Evolutionary conservation across 2,113 vertebrate genomes (phyloP).

Genomic region (Anser cygnoides): DNA sequence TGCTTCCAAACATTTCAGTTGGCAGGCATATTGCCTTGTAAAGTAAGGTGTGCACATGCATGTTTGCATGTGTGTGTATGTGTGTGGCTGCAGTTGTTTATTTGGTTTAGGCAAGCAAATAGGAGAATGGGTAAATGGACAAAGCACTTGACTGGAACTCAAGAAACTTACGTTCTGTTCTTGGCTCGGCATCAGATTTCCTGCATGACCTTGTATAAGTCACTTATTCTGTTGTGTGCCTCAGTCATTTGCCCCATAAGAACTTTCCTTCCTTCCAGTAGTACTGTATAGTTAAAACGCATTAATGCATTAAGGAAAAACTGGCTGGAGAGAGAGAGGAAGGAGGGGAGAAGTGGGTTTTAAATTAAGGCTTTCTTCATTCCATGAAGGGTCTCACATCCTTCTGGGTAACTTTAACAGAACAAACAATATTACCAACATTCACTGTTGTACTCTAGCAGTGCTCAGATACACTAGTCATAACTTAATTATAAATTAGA

Average conservation of each 20-base stretch:
- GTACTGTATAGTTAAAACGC: background rate
- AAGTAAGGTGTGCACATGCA: background rate
- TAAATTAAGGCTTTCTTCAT: conserved; percentile 38
- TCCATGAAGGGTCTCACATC: background rate
- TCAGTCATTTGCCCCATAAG: background rate
- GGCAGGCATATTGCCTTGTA: background rate
- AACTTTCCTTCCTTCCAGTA: conserved; percentile 36
- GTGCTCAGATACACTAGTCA: conserved; percentile 5
- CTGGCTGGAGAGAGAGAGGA: background rate
- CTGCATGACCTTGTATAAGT: conserved; percentile 66
- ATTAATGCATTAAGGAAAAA: background rate
- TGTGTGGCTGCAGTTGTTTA: background rate
- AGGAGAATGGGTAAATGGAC: conserved; percentile 43
- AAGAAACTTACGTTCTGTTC: conserved; percentile 58
- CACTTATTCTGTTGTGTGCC: conserved; percentile 25
- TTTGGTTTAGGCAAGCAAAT: conserved; percentile 20
- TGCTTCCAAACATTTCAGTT: background rate
- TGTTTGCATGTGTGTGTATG: fast-evolving
- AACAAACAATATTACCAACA: background rate
- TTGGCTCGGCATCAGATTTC: conserved; percentile 47
- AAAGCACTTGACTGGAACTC: conserved; percentile 48
- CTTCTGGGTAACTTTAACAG: conserved; percentile 10
- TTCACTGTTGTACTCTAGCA: background rate
- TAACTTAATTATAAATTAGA: background rate
- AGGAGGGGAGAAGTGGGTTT: background rate